Evolutionary conservation across 1,140 invertebrate species (phyloP).

Genomic region (Colletes latitarsis): DNA sequence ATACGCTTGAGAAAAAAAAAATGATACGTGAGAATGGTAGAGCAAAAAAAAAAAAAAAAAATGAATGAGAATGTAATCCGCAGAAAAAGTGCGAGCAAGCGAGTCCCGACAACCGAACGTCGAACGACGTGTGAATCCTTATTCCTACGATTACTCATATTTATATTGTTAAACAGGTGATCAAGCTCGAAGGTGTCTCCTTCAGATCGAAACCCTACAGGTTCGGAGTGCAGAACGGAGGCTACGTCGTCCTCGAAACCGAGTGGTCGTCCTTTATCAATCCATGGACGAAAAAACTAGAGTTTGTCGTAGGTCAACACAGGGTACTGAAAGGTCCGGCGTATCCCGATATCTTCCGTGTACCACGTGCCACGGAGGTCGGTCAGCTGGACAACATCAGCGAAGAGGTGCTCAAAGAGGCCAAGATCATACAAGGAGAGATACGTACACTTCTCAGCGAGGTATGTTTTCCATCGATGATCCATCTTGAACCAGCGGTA

Average conservation of each 20-base stretch:
- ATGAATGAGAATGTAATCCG: neutral
- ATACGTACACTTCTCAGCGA: constrained; percentile 86
- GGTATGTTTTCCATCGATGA: constrained; percentile 75
- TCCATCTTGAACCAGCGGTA: constrained; percentile 2
- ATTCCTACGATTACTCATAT: neutral
- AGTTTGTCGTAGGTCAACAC: constrained; percentile 95
- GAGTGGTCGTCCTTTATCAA: constrained; percentile 97
- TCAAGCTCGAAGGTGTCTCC: constrained; percentile 84
- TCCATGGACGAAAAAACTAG: constrained; percentile 94
- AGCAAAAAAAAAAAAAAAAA: neutral
- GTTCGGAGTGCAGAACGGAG: constrained; percentile 92
- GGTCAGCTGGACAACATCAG: constrained; percentile 74
- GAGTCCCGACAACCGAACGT: constrained; percentile 19
- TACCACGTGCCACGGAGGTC: constrained; percentile 75
- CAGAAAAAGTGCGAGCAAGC: constrained; percentile 14
- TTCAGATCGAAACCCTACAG: constrained; percentile 90
- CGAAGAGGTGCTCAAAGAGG: constrained; percentile 84
- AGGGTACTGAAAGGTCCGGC: constrained; percentile 88
- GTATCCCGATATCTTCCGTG: constrained; percentile 88
- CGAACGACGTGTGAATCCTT: neutral
- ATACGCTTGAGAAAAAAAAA: constrained; percentile 51
- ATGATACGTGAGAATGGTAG: neutral
- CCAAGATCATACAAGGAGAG: constrained; percentile 85
- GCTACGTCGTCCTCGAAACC: constrained; percentile 91
- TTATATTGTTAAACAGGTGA: constrained; percentile 78